Conservation (phyloP, 2,797 vertebrate genomes). For the Mallotus villosus region DNA sequence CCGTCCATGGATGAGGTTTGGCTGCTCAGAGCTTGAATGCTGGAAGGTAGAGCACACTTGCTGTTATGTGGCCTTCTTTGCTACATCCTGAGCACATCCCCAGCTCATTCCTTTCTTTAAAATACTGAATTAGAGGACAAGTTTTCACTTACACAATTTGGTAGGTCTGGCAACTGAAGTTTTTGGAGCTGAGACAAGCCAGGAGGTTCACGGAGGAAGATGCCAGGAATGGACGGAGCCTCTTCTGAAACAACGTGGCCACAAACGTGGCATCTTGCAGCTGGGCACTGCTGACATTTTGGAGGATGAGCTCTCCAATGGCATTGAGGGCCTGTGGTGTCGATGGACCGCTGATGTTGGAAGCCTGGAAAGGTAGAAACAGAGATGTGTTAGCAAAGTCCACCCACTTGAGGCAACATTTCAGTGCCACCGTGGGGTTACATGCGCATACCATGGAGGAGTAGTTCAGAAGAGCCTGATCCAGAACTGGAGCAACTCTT, state of each 20-base stretch:
- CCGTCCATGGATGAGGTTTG: too few species aligned
- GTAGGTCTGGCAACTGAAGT: constrained; percentile 55
- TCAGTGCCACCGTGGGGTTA: constrained; percentile 17
- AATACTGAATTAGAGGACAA: neutral
- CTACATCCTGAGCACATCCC: too few species aligned
- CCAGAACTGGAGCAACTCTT: too few species aligned
- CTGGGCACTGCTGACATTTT: constrained; percentile 39
- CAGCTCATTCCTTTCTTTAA: too few species aligned
- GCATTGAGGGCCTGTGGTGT: constrained; percentile 47
- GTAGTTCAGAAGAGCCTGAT: too few species aligned
- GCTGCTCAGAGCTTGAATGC: too few species aligned
- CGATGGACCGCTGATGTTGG: constrained; percentile 13
- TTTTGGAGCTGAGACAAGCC: constrained; percentile 43
- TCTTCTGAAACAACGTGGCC: constrained; percentile 40
- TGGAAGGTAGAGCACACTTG: too few species aligned
- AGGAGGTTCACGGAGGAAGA: constrained; percentile 49
- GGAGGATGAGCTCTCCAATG: constrained; percentile 45
- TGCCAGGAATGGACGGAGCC: constrained; percentile 44
- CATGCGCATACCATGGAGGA: too few species aligned
- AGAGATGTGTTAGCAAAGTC: neutral
- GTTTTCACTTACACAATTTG: constrained; percentile 48
- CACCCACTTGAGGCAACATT: constrained; percentile 20
- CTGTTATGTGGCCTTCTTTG: too few species aligned
- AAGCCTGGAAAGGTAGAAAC: constrained; percentile 20
- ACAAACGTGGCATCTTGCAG: constrained; percentile 35